Evolutionary conservation across 2,113 vertebrate genomes (phyloP).

Genomic region (Nestor notabilis): DNA sequence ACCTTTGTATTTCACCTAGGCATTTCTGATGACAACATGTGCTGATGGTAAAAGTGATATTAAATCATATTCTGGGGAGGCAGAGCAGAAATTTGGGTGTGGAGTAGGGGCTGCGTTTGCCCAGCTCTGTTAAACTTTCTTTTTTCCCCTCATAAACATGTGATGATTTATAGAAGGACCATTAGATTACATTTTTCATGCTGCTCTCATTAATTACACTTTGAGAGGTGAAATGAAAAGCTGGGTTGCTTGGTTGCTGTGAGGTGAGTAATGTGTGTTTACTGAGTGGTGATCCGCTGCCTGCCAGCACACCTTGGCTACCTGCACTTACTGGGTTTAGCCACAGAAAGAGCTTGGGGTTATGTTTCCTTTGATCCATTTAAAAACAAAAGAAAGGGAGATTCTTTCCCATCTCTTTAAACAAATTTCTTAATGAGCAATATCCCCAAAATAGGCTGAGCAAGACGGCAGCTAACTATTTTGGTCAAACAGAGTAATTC

Average conservation of each 20-base stretch:
- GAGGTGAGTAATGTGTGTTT: constrained; percentile 9
- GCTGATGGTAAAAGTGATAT: neutral
- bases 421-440: constrained; percentile 9
- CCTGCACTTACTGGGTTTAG: neutral
- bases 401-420: neutral
- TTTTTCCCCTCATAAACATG: neutral
- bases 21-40: neutral
- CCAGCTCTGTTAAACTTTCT: neutral
- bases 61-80: neutral
- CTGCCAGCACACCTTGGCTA: constrained; percentile 29
- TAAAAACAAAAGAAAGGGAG: neutral
- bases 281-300: neutral
- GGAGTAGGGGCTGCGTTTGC: neutral
- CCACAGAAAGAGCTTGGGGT: constrained; percentile 18
- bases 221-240: neutral
- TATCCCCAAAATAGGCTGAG: neutral
- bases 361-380: neutral
- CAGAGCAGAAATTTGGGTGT: neutral
- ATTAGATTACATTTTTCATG: neutral
- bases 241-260: neutral
- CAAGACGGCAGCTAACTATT: neutral
- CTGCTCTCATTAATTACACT: neutral
- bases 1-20: neutral
- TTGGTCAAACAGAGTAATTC: neutral
- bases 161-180: neutral